These are phyloP conservation scores for Galemys pyrenaicus DNA, from an alignment of 2,113 vertebrate species.

Conservation along the genomic window DNA sequence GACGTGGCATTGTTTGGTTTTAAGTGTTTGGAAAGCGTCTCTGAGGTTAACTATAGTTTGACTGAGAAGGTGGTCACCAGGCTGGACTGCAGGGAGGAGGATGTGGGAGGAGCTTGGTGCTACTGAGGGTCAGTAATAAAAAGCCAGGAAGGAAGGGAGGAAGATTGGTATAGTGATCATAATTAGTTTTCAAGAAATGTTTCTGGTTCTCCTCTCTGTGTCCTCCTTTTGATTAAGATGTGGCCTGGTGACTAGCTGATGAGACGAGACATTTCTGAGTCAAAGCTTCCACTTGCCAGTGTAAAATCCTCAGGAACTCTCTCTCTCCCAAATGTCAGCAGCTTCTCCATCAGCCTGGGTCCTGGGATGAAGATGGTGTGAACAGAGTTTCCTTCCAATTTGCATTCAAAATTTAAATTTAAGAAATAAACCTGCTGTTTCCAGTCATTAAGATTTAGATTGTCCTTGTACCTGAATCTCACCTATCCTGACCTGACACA, in stretches of 20 bases:
- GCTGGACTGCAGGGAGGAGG: not conserved
- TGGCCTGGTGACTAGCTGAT: not conserved
- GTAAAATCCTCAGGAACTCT: not conserved
- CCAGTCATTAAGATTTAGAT: not conserved
- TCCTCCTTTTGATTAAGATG: not conserved
- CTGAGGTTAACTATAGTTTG: not conserved
- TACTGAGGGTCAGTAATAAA: conserved; percentile 80
- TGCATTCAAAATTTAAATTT: not conserved
- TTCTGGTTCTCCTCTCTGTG: not conserved
- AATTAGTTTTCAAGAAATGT: not conserved
- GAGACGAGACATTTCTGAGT: not conserved
- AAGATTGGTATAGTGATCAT: not conserved
- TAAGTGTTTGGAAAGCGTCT: conserved; percentile 70
- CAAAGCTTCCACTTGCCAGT: not conserved
- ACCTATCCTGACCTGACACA: not conserved
- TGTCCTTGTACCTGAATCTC: not conserved
- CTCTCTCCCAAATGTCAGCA: not conserved
- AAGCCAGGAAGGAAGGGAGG: not conserved
- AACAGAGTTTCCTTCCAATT: not conserved
- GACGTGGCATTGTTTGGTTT: conserved; percentile 85
- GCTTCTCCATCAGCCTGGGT: not conserved
- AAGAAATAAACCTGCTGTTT: not conserved
- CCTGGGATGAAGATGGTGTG: not conserved
- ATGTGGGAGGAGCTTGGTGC: no score
- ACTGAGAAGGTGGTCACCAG: not conserved